These are phyloP conservation scores for Lerista edwardsae DNA, from an alignment of 2,797 vertebrate species.

Conservation along the genomic window DNA sequence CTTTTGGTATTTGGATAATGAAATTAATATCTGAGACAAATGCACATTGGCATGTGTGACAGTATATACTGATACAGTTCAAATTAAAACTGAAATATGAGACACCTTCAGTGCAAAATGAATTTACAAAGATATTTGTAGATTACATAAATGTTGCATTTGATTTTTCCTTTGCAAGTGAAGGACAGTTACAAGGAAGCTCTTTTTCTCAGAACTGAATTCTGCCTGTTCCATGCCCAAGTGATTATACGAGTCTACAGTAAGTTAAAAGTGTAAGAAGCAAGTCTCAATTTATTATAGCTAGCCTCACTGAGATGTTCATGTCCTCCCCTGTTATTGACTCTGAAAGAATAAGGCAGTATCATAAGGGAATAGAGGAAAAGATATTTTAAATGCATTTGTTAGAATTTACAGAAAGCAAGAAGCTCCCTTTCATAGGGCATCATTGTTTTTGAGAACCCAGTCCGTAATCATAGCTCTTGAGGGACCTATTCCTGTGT, in stretches of 20 bases:
- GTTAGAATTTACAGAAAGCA: slow-evolving; percentile 24
- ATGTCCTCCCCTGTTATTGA: slow-evolving; percentile 27
- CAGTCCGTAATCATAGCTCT: background rate
- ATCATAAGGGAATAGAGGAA: slow-evolving; percentile 23
- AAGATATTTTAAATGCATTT: slow-evolving; percentile 25
- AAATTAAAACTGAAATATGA: slow-evolving; percentile 43
- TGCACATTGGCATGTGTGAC: slow-evolving; percentile 43
- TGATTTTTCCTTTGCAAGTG: slow-evolving; percentile 26
- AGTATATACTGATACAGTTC: slow-evolving; percentile 24
- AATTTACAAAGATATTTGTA: slow-evolving; percentile 26
- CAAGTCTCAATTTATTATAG: slow-evolving; percentile 40
- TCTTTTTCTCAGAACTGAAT: slow-evolving; percentile 6
- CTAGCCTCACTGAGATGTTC: background rate
- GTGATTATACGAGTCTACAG: background rate
- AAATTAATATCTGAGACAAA: slow-evolving; percentile 61
- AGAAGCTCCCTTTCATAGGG: background rate
- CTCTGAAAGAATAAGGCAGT: slow-evolving; percentile 12
- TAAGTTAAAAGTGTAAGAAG: slow-evolving; percentile 22
- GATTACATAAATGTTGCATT: background rate
- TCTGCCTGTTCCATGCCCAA: background rate
- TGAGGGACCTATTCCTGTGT: background rate
- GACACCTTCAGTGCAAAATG: slow-evolving; percentile 37
- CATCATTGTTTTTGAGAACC: background rate
- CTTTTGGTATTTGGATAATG: slow-evolving; percentile 61
- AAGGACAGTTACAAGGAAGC: slow-evolving; percentile 16